Evolutionary conservation across 2,888 invertebrate genomes (phyloP).

Genomic region (Epiperipatus broadwayi): DNA sequence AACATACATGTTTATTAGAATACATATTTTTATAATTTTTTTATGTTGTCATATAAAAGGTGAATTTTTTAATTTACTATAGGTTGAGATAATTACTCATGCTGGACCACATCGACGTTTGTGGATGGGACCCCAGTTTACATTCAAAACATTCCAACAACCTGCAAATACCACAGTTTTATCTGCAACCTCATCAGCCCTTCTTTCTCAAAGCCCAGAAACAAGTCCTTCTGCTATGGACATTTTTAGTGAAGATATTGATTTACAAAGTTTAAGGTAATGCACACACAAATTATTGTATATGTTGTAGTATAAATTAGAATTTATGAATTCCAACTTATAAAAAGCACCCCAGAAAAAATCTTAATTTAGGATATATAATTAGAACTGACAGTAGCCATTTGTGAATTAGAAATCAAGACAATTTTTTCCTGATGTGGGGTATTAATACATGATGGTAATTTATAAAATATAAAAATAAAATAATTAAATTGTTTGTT

Average conservation of each 20-base stretch:
- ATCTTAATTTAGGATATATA: too few species aligned
- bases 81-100: conserved; percentile 93
- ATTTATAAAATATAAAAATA: too few species aligned
- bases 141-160: conserved; percentile 64
- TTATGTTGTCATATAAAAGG: background rate
- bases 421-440: too few species aligned
- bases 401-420: too few species aligned
- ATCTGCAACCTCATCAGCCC: conserved; percentile 27
- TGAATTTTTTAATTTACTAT: conserved; percentile 12
- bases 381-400: too few species aligned
- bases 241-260: conserved; percentile 26
- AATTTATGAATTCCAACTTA: too few species aligned
- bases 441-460: too few species aligned
- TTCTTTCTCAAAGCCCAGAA: conserved; percentile 28
- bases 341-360: too few species aligned
- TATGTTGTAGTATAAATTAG: too few species aligned
- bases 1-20: too few species aligned
- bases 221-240: conserved; percentile 23
- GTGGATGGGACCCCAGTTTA: conserved; percentile 99
- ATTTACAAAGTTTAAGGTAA: conserved; percentile 29
- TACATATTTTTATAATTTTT: conserved; percentile 15
- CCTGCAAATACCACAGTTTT: conserved; percentile 27
- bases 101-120: conserved; percentile 77
- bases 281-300: too few species aligned
- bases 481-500: too few species aligned